Evolutionary conservation across 2,888 invertebrate species (phyloP), one percentile per base, ranked within the genome.

Genomic region (Sialis fuliginosa): DNA sequence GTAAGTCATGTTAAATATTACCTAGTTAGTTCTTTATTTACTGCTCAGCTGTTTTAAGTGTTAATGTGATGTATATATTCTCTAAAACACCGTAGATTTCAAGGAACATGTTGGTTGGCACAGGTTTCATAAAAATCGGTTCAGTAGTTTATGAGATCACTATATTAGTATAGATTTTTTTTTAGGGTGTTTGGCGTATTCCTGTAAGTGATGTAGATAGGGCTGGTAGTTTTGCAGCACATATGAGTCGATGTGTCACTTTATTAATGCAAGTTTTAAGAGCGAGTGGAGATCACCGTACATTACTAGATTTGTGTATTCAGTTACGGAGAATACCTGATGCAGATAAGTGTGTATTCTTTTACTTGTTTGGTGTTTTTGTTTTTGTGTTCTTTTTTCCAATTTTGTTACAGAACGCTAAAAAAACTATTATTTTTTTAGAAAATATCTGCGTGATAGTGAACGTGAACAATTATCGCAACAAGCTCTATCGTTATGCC

Each of bases 201-300:
- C 92, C 91, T 0, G 75, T 81, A 2, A 76, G 76, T 49, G 95
- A 96, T 69, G 84, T 95, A 39, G 93, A 95, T 60, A 74, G 95
- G 50, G 81, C 90, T 0, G 95, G 95, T 4, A 86, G 89, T 52
- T 87, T 96, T 60, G 82, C 89, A 1, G 81, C 88, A 34, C 93
- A 95, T 60, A 86, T 95, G 81, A 84, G 81, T 52, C 77, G 88
- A 49, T 86, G 87, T 52, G 79, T 91, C 2, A 72, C 79, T 22
- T 74, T 93, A 33, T 70, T 91, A 6, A 73, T 92, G 66, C 83
- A 89, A 61, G 77, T 92, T 49, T 66, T 92, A 39, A 74, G 79
- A 54, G 81, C 82, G 57, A 78, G 80, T 34, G 79, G 80, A 48
- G 92, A 95, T 60, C 79, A 84, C 56, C 79, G 79, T 58, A 77